Conservation (phyloP, 2,888 invertebrate species). For the Drosophila hamatofila region DNA sequence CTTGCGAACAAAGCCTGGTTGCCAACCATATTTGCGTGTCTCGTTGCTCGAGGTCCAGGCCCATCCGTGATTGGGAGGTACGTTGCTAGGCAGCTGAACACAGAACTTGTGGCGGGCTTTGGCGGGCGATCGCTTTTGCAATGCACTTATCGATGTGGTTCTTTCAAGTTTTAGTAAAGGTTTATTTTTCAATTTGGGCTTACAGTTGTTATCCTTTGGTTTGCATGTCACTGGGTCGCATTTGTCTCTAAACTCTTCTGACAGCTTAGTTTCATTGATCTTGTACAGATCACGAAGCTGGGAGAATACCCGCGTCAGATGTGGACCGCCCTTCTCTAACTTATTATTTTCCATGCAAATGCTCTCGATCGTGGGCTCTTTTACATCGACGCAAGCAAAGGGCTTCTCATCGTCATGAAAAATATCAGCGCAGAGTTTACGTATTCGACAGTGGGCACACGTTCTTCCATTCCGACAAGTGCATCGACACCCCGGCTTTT, state of each 20-base stretch:
- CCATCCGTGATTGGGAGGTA: slow-evolving; percentile 89
- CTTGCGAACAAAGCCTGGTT: slow-evolving; percentile 81
- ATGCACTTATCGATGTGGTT: not conserved
- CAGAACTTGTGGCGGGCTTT: slow-evolving; percentile 46
- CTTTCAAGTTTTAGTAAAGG: not conserved
- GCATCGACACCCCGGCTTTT: slow-evolving; percentile 62
- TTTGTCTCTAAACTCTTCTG: slow-evolving; percentile 41
- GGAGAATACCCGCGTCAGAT: slow-evolving; percentile 82
- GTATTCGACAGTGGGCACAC: slow-evolving; percentile 82
- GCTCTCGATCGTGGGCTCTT: slow-evolving; percentile 54
- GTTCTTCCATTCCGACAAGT: slow-evolving; percentile 75
- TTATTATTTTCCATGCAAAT: slow-evolving; percentile 52
- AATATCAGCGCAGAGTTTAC: slow-evolving; percentile 74
- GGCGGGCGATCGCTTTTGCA: not conserved
- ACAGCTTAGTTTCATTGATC: slow-evolving; percentile 62
- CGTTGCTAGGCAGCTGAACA: slow-evolving; percentile 69
- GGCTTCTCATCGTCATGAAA: slow-evolving; percentile 50
- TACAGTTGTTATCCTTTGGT: not conserved
- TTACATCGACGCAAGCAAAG: slow-evolving; percentile 38
- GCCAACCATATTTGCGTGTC: slow-evolving; percentile 80
- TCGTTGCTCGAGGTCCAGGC: slow-evolving; percentile 86
- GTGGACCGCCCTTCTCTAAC: slow-evolving; percentile 71
- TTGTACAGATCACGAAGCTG: slow-evolving; percentile 81
- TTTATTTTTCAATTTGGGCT: not conserved
- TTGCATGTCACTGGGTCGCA: slow-evolving; percentile 36